These are phyloP conservation scores for Cotesia glomerata DNA, from an alignment of 1,140 invertebrate genomes.

Conservation along the genomic window DNA sequence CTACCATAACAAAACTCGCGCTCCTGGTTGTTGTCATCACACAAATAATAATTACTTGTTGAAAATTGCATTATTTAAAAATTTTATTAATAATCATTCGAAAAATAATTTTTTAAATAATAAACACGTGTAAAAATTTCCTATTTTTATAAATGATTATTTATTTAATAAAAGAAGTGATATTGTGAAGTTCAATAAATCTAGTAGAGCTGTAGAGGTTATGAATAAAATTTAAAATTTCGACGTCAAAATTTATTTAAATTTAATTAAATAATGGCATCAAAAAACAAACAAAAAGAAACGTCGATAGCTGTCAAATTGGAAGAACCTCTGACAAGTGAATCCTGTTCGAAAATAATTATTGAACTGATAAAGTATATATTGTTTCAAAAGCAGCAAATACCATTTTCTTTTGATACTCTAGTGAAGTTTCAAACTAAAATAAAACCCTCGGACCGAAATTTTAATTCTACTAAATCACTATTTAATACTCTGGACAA, in stretches of 20 bases:
- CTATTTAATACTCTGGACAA: constrained; percentile 43
- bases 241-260: not conserved
- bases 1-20: too few relatives aligned
- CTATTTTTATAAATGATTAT: too few relatives aligned
- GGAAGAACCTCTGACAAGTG: constrained; percentile 53
- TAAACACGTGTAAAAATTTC: too few relatives aligned
- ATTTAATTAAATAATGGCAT: constrained; percentile 40
- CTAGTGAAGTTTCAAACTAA: constrained; percentile 43
- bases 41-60: too few relatives aligned
- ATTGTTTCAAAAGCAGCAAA: constrained; percentile 58
- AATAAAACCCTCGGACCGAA: constrained; percentile 47
- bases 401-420: constrained; percentile 55
- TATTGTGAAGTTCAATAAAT: too few relatives aligned
- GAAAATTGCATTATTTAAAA: too few relatives aligned
- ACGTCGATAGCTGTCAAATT: constrained; percentile 47
- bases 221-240: too few relatives aligned
- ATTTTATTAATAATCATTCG: too few relatives aligned
- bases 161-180: too few relatives aligned
- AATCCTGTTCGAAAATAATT: constrained; percentile 51
- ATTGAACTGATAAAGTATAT: constrained; percentile 58
- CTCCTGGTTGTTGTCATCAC: too few relatives aligned
- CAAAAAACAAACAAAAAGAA: constrained; percentile 36
- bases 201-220: not conserved
- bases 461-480: constrained; percentile 42
- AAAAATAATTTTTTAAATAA: too few relatives aligned